phyloP scores from a whole-genome alignment of 2,888 invertebrate species.

The Leptopilina drosophilae region DNA sequence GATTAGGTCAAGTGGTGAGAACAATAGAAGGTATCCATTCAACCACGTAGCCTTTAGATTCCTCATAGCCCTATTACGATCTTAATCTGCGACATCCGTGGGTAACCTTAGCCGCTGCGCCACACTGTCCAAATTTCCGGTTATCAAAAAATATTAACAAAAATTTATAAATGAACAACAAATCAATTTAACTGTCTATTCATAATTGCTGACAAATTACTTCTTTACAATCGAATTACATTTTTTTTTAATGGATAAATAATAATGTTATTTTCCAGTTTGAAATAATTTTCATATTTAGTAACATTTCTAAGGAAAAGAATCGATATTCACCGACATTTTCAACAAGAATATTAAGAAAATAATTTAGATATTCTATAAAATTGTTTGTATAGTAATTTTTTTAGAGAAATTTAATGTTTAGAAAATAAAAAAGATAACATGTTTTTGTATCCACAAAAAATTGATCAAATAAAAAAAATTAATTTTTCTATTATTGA shows the following conservation, averaged over 20 bases:
- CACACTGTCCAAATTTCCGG: slow-evolving; percentile 45
- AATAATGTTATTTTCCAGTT: not conserved
- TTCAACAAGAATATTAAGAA: no score
- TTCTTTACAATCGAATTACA: not conserved
- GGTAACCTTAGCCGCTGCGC: slow-evolving; percentile 54
- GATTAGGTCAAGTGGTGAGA: slow-evolving; percentile 73
- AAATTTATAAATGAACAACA: not conserved
- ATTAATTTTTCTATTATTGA: no score
- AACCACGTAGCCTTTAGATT: slow-evolving; percentile 56
- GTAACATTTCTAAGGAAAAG: not conserved
- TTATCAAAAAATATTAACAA: slow-evolving; percentile 54
- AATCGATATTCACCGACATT: no score
- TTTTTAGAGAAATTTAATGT: no score
- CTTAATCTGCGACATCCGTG: slow-evolving; percentile 69
- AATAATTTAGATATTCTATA: no score
- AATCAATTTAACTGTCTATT: not conserved
- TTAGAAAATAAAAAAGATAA: no score
- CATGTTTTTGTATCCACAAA: no score
- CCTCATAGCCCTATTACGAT: slow-evolving; percentile 67
- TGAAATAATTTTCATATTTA: no score
- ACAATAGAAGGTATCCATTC: slow-evolving; percentile 68
- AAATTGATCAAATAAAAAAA: no score
- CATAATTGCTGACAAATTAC: not conserved
- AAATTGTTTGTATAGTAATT: no score
- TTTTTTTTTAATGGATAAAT: not conserved